Conservation (phyloP, 2,113 vertebrate species). For the Paraplagusia blochii region DNA sequence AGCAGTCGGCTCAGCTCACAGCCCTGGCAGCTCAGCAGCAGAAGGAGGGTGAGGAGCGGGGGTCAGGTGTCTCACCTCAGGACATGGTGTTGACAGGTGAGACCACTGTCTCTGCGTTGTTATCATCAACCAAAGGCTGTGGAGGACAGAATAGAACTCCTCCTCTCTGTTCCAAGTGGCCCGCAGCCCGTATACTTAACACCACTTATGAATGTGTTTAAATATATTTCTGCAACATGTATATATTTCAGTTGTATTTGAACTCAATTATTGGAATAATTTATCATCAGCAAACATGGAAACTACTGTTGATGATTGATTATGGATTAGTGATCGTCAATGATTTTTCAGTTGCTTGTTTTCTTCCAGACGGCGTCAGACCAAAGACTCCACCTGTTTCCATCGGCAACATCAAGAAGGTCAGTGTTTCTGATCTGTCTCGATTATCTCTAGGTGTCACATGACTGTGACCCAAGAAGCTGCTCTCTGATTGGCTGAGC, state of each 20-base stretch:
- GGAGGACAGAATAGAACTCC: not conserved
- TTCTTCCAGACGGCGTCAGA: conserved; percentile 80
- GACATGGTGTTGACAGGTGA: conserved; percentile 80
- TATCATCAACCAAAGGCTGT: not conserved
- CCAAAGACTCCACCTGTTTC: conserved; percentile 89
- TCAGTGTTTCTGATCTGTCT: conserved; percentile 13
- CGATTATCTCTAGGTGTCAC: no score
- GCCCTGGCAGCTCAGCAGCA: conserved; percentile 89
- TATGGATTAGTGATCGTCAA: no score
- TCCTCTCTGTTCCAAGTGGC: no score
- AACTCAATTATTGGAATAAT: no score
- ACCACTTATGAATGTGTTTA: no score
- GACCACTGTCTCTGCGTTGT: not conserved
- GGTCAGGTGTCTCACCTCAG: conserved; percentile 45
- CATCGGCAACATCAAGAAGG: conserved; percentile 83
- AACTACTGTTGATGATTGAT: no score
- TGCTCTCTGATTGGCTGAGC: no score
- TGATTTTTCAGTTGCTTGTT: not conserved
- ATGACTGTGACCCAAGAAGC: no score
- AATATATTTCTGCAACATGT: no score
- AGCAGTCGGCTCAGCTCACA: conserved; percentile 95
- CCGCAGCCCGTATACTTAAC: no score
- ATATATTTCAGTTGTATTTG: no score
- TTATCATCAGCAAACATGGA: no score
- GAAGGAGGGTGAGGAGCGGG: conserved; percentile 58